Evolutionary conservation across 2,113 vertebrate genomes (phyloP).

Genomic region (Corythaixoides concolor): DNA sequence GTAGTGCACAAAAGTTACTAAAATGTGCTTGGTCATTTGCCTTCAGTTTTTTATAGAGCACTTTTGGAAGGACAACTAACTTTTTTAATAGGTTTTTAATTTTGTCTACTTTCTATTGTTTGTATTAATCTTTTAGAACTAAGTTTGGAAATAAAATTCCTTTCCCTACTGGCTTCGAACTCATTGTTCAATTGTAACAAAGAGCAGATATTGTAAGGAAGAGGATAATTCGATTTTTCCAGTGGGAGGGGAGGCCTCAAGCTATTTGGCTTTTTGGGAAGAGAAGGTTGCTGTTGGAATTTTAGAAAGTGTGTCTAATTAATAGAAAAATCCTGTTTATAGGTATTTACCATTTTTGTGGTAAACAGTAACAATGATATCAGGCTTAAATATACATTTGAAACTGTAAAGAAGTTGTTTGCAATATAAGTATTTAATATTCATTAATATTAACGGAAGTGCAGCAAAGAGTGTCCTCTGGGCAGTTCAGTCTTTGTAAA

Average conservation of each 20-base stretch:
- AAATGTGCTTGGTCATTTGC: constrained; percentile 4
- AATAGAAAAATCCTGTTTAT: neutral
- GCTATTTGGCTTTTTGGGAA: neutral
- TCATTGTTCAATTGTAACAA: constrained; percentile 3
- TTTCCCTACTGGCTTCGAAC: constrained; percentile 24
- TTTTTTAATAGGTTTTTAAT: constrained; percentile 18
- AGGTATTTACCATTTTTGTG: neutral
- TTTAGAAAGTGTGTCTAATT: neutral
- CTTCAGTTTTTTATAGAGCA: constrained; percentile 61
- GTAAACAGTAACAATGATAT: neutral
- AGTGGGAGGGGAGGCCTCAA: neutral
- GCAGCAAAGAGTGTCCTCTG: neutral
- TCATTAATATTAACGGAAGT: neutral
- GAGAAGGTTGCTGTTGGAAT: neutral
- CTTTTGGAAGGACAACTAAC: constrained; percentile 52
- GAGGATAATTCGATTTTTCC: neutral
- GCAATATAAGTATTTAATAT: neutral
- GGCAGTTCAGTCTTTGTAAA: neutral
- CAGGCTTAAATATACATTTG: neutral
- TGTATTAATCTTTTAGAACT: constrained; percentile 67
- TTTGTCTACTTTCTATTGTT: constrained; percentile 59
- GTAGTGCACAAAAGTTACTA: neutral
- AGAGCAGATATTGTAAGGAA: neutral
- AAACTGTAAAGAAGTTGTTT: neutral
- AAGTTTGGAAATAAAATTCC: constrained; percentile 74